Conservation (phyloP, 2,888 invertebrate genomes). For the Orchestes rusci region DNA sequence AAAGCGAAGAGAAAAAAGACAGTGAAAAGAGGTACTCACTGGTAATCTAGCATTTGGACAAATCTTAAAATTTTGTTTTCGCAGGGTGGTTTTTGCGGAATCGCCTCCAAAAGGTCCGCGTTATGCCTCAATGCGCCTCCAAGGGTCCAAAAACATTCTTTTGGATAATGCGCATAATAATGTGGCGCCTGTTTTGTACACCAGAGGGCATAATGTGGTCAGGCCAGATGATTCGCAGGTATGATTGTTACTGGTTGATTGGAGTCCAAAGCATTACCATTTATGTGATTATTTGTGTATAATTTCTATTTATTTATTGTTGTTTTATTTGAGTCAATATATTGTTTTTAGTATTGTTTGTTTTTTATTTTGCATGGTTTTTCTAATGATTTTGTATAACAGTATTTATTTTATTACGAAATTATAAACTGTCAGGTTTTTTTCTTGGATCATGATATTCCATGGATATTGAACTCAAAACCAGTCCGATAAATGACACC, state of each 20-base stretch:
- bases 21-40: conserved; percentile 20
- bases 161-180: conserved; percentile 69
- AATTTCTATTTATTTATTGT: no score
- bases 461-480: no score
- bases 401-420: no score
- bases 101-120: conserved; percentile 52
- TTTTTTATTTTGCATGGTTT: not conserved
- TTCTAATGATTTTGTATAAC: no score
- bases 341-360: no score
- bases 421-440: no score
- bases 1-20: conserved; percentile 30
- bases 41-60: not conserved
- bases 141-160: conserved; percentile 73
- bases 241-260: conserved; percentile 11
- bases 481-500: no score
- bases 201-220: conserved; percentile 30
- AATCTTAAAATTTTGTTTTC: not conserved
- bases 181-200: conserved; percentile 67
- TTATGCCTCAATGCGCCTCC: conserved; percentile 68
- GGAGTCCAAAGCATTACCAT: no score
- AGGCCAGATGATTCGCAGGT: conserved; percentile 15
- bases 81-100: no score
- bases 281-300: no score
- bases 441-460: no score
- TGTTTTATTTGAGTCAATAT: not conserved